Evolutionary conservation across 2,797 vertebrate species (phyloP), one percentile per base, ranked within the genome.

Genomic region (Triplophysa bombifrons): DNA sequence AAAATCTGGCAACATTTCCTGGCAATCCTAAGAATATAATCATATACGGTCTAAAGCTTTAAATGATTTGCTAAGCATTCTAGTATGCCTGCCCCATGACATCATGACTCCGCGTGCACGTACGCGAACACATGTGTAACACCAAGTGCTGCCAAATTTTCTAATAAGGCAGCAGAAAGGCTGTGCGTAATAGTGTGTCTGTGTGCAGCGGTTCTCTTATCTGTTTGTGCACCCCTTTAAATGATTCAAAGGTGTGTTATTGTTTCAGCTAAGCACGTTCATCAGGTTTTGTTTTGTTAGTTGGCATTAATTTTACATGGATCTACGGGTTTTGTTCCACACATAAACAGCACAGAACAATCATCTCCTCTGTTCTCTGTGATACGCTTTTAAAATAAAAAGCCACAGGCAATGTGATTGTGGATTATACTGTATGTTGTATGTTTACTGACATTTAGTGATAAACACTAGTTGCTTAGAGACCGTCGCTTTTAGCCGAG

Each of bases 1-100:
- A 76, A 81, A 80, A 64, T 46, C 38, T 78, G 74, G 60, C 76
- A 44, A 58, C 16, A 68, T 82, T 80, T 72, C 53, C 64, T 80
- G 72, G 72, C 76, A 84, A 53, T 55, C 44, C 61, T 30, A 9
- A 38, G 56, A 68, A 22, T 53, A 67, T 74, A 82, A 82, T 84
- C 69, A 77, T 73, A 76, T 79, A 78, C 46, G 70, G 71, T 50
- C 48, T 27, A 78, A 63, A 71, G 66, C 60, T 66, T 46, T 22
- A 65, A 63, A 75, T 34, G 67, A 72, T 56, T 30, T 68, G 69
- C 50, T 51, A 30, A 61, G 74, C 51, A 46, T 66, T 77, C 69
- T 65, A 70, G 63, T 71, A 72, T 2, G 72, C 22, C 65, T 80
- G 72, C 22, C 58, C 77, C 27, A 46, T 83, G 71, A 75, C 50